These are phyloP conservation scores for Pteromalus puparum DNA, from an alignment of 1,140 invertebrate genomes.

Conservation along the genomic window DNA sequence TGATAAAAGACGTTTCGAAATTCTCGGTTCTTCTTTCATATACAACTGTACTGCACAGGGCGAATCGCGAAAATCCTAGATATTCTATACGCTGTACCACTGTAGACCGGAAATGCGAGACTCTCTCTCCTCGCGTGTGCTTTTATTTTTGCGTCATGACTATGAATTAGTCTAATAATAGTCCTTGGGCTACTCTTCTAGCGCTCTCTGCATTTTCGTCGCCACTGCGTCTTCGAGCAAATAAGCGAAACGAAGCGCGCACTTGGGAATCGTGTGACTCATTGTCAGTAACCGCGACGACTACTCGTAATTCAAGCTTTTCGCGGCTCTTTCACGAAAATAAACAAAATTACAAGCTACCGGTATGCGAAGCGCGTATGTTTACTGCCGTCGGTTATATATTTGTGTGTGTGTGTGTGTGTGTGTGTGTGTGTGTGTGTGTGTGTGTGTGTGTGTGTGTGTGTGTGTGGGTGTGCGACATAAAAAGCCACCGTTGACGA, in stretches of 20 bases:
- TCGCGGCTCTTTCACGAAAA: background rate
- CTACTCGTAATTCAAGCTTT: slow-evolving; percentile 28
- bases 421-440: too few relatives aligned
- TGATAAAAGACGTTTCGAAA: background rate
- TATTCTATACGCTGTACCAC: too few relatives aligned
- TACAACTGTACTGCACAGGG: background rate
- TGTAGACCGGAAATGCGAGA: slow-evolving; percentile 1
- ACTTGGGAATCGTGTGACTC: slow-evolving; percentile 4
- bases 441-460: too few relatives aligned
- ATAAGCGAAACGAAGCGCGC: background rate
- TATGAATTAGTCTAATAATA: slow-evolving; percentile 32
- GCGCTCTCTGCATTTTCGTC: background rate
- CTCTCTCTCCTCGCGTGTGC: background rate
- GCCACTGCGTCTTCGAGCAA: background rate
- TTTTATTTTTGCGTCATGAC: slow-evolving; percentile 1
- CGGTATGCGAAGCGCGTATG: background rate
- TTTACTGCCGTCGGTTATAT: too few relatives aligned
- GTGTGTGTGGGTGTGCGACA: too few relatives aligned
- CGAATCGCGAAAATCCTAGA: too few relatives aligned
- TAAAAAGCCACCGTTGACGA: too few relatives aligned
- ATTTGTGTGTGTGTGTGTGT: too few relatives aligned
- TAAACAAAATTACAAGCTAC: too few relatives aligned
- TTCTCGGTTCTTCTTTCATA: background rate
- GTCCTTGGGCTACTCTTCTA: background rate
- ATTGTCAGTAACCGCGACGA: background rate